Evolutionary conservation across 1,140 invertebrate genomes (phyloP).

Genomic region (Tribolium castaneum): DNA sequence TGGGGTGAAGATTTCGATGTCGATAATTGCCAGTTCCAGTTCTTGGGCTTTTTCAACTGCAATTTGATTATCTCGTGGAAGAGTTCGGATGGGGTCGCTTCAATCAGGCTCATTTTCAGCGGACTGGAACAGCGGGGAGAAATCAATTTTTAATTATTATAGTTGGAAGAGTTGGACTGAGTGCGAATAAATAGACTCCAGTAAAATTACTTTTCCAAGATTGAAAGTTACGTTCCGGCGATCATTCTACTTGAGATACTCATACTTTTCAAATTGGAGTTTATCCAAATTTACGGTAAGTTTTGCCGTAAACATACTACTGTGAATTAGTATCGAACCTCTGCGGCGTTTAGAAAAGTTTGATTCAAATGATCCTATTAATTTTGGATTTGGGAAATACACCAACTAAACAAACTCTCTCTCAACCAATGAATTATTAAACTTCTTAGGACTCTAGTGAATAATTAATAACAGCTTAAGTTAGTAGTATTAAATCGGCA

Average conservation of each 20-base stretch:
- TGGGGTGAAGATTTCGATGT: conserved; percentile 67
- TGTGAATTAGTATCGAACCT: background rate
- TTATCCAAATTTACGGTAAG: conserved; percentile 18
- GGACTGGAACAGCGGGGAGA: background rate
- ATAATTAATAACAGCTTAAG: background rate
- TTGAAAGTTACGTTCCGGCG: background rate
- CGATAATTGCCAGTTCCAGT: conserved; percentile 68
- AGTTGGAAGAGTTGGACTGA: background rate
- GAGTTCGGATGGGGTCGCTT: conserved; percentile 13
- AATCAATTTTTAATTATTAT: conserved; percentile 34
- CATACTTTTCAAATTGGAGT: conserved; percentile 6
- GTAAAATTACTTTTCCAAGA: background rate
- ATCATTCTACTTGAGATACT: conserved; percentile 1
- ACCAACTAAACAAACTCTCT: too few relatives aligned
- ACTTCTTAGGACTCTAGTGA: background rate
- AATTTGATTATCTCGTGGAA: conserved; percentile 62
- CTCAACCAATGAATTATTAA: background rate
- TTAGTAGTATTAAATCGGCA: background rate
- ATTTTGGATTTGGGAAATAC: too few relatives aligned
- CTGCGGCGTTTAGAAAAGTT: too few relatives aligned
- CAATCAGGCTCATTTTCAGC: conserved; percentile 28
- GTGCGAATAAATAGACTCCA: background rate
- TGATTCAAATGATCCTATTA: too few relatives aligned
- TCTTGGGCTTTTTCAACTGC: conserved; percentile 65
- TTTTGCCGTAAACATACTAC: conserved; percentile 1